Conservation (phyloP, 2,888 invertebrate genomes). For the Leucoptera coffeella region DNA sequence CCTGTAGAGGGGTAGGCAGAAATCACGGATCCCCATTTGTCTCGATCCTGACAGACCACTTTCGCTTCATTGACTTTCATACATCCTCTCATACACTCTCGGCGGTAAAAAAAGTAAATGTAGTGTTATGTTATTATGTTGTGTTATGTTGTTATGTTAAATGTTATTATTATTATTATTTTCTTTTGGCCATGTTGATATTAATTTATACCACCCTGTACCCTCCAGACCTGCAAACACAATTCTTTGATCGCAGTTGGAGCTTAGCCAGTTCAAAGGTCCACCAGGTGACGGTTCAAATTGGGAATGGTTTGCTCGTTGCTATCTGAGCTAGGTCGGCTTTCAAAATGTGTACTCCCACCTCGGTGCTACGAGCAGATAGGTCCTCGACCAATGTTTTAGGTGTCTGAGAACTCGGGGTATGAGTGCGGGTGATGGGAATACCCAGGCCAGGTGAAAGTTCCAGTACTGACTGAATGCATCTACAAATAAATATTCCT, state of each 20-base stretch:
- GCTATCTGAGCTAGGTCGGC: conserved; percentile 5
- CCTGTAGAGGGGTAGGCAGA: too few relatives aligned
- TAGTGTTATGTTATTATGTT: too few relatives aligned
- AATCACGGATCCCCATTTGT: too few relatives aligned
- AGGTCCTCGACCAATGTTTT: conserved; percentile 8
- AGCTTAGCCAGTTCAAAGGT: conserved; percentile 4
- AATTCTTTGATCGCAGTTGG: conserved; percentile 7
- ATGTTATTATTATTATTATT: too few relatives aligned
- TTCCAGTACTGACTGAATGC: conserved; percentile 9
- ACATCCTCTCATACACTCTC: too few relatives aligned
- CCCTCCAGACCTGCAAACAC: conserved; percentile 9
- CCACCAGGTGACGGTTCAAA: background rate
- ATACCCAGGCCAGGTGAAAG: conserved; percentile 9
- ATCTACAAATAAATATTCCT: conserved; percentile 6
- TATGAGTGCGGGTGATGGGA: conserved; percentile 9
- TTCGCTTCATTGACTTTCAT: too few relatives aligned
- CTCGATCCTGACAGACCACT: too few relatives aligned
- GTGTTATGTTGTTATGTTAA: too few relatives aligned
- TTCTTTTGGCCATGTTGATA: conserved; percentile 5
- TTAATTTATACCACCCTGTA: conserved; percentile 8
- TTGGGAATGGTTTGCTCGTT: background rate
- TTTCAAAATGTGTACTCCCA: conserved; percentile 10
- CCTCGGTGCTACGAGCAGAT: conserved; percentile 9
- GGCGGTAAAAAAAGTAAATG: too few relatives aligned
- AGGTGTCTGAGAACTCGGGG: conserved; percentile 9